phyloP scores from a whole-genome alignment of 2,113 vertebrate species.

The Oceanites oceanicus region DNA sequence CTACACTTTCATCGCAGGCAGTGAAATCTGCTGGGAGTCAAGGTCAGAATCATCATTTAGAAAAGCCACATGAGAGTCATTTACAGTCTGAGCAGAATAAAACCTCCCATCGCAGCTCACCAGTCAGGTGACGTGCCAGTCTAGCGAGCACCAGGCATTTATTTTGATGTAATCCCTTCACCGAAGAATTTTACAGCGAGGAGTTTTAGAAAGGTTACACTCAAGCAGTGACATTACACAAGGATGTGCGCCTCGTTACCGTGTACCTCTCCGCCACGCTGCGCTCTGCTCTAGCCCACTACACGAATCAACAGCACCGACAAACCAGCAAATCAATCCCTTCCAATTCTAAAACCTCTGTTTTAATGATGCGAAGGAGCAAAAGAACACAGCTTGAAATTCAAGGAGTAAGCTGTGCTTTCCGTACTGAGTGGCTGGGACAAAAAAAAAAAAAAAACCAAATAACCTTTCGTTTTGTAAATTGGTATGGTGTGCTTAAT shows the following conservation, averaged over 20 bases:
- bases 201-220: neutral
- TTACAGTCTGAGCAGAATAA: neutral
- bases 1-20: neutral
- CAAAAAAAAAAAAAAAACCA: too few relatives aligned
- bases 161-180: neutral
- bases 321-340: neutral
- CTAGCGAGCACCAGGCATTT: neutral
- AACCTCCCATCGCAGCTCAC: neutral
- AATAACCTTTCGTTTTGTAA: neutral
- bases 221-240: neutral
- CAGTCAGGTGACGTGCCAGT: neutral
- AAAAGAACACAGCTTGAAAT: neutral
- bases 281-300: neutral
- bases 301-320: neutral
- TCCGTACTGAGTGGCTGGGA: rapidly evolving
- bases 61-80: neutral
- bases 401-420: neutral
- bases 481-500: neutral
- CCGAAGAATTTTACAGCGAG: neutral
- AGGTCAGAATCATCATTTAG: conserved; percentile 7
- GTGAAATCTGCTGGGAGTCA: neutral
- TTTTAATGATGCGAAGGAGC: neutral
- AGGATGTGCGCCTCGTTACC: neutral
- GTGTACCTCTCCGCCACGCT: neutral
- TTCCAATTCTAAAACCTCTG: neutral